A percentile compares a stretch with the other conserved stretches of the same genome.
phyloP scores from a whole-genome alignment of 2,113 vertebrate genomes.

The human (Homo sapiens) region GRCh38 chr12:46650001-46650500 shows the following conservation, averaged over 20 bases:
- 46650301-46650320: background rate
- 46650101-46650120: background rate
- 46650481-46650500: background rate
- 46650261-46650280: background rate
- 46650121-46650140: background rate
- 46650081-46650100: background rate
- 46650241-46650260: background rate
- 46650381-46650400: background rate
- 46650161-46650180: background rate
- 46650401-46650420: background rate
- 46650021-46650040: slow-evolving; percentile 11
- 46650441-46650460: background rate
- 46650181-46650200: background rate
- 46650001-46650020: background rate
- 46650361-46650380: background rate
- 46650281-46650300: background rate
- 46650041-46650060: background rate
- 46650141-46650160: background rate
- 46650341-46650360: background rate
- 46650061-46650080: background rate
- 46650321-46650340: background rate
- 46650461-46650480: background rate
- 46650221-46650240: background rate
- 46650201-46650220: background rate
- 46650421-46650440: background rate